Base-by-base conservation (phyloP, 1,140 invertebrate genomes). In the Drosophila ananassae region DNA sequence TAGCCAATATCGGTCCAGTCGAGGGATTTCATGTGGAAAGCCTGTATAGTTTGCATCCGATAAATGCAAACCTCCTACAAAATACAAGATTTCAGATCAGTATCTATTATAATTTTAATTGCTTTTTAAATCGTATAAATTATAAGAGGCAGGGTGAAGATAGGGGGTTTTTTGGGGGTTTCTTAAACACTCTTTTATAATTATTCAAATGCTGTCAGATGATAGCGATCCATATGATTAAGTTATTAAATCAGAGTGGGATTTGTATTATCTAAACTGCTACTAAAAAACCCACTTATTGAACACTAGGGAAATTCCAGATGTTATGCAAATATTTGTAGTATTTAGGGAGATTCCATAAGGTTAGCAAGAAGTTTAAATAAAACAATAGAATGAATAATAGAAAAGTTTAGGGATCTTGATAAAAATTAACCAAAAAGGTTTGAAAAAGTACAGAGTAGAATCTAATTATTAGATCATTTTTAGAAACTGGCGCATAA, bases 1-100 rank as follows among this genome's bases (percentile, higher is more conserved):
- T 96, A 96, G 0, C 44, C 94, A 34, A 96, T 95, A 69, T 96
- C 95, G 17, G 85, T 83, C 93, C 93, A 93, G 0, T 91, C 80
- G 8, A 91, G 91, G 0, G 77, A 82, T 48, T 94, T 93, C 72
- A 95, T 95, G 67, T 95, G 95, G 68, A 93, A 95, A 1, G 92
- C 93, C 81, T 95, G 95, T 17, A 94, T 94, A 2, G 81, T 41
- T 46, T 93, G 91, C n/a, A 94, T 93, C 0, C 68, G 56, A 48
- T 73, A 75, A 2, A 77, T 79, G 56, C 89, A 90, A 13, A 92
- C 77, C 0, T 94, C 83, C 89, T 89, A 34, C 9, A 12, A n/a
- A 55, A 41, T 13, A 10, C 12, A 41, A 10, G 32, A 1, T 17
- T 21, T 13, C 17, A 32, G 30, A 48, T 34, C 12, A 47, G 44